These are phyloP conservation scores for Equus quagga DNA, from an alignment of 2,113 vertebrate genomes.

Conservation along the genomic window DNA sequence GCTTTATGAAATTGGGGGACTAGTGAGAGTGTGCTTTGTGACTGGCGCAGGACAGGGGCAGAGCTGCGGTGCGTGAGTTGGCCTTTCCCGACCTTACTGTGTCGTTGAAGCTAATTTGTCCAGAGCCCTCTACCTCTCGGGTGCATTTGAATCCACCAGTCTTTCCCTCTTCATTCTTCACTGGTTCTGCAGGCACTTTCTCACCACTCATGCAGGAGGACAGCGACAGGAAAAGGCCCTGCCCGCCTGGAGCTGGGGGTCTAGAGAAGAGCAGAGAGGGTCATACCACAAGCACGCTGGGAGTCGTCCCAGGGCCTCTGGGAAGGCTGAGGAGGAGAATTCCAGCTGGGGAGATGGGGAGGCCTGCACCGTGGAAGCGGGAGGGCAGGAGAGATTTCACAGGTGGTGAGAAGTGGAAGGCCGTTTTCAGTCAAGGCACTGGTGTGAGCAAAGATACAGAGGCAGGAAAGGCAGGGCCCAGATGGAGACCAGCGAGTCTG, in stretches of 20 bases:
- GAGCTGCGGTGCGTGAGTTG: neutral
- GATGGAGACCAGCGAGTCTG: neutral
- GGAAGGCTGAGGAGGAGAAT: neutral
- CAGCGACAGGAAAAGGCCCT: conserved; percentile 17
- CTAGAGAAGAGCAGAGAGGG: neutral
- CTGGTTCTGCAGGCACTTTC: conserved; percentile 15
- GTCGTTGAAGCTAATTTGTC: neutral
- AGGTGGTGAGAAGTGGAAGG: neutral
- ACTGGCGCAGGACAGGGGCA: neutral
- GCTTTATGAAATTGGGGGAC: conserved; percentile 64
- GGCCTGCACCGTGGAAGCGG: neutral
- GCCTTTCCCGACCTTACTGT: neutral
- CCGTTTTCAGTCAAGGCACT: neutral
- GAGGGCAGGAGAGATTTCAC: neutral
- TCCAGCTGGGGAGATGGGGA: neutral
- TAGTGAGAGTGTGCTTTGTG: conserved; percentile 1
- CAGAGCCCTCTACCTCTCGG: neutral
- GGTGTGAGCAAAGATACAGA: neutral
- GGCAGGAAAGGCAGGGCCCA: neutral
- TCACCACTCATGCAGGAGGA: conserved; percentile 1
- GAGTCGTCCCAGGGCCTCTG: neutral
- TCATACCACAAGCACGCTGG: neutral
- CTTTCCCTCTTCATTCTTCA: neutral
- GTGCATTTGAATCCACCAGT: neutral
- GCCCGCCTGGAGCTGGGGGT: neutral